A percentile compares a stretch with the other conserved stretches of the same genome.
Evolutionary conservation across 2,888 invertebrate genomes (phyloP).

Genomic region (Pseudanteris insignis): DNA sequence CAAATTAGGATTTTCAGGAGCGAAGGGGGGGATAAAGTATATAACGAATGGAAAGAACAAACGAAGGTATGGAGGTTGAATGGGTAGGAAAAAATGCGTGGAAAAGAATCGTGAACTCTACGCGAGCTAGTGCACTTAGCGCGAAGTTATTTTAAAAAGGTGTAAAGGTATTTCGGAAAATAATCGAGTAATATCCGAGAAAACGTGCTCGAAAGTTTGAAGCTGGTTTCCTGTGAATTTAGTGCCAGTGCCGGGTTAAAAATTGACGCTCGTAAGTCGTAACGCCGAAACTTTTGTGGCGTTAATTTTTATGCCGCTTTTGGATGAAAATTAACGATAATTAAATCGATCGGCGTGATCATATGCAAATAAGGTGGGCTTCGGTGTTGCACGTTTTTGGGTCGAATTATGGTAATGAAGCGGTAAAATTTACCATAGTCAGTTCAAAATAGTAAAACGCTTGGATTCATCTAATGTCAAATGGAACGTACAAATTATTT

Average conservation of each 20-base stretch:
- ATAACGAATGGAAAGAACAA: neutral
- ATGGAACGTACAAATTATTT: too few relatives aligned
- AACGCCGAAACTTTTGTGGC: constrained; percentile 19
- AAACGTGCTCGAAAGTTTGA: constrained; percentile 29
- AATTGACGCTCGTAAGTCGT: constrained; percentile 10
- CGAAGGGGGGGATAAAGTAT: too few relatives aligned
- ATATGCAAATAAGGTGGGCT: neutral
- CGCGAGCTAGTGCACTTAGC: constrained; percentile 21
- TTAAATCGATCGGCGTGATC: constrained; percentile 15
- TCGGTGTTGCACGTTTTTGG: too few relatives aligned
- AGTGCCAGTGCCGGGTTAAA: constrained; percentile 10
- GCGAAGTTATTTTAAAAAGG: constrained; percentile 33
- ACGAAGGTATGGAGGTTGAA: neutral
- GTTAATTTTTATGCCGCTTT: constrained; percentile 11
- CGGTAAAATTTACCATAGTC: too few relatives aligned
- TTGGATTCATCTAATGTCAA: too few relatives aligned
- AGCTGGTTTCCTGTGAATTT: constrained; percentile 16
- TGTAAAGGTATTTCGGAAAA: constrained; percentile 33
- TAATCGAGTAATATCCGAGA: constrained; percentile 29
- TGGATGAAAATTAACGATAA: constrained; percentile 11
- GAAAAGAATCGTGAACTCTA: constrained; percentile 10
- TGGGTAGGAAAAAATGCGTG: neutral
- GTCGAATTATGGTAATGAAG: too few relatives aligned
- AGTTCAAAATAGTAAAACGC: too few relatives aligned
- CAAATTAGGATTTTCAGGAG: too few relatives aligned